Evolutionary conservation across 2,888 invertebrate species (phyloP).

Genomic region (Cotesia congregata): DNA sequence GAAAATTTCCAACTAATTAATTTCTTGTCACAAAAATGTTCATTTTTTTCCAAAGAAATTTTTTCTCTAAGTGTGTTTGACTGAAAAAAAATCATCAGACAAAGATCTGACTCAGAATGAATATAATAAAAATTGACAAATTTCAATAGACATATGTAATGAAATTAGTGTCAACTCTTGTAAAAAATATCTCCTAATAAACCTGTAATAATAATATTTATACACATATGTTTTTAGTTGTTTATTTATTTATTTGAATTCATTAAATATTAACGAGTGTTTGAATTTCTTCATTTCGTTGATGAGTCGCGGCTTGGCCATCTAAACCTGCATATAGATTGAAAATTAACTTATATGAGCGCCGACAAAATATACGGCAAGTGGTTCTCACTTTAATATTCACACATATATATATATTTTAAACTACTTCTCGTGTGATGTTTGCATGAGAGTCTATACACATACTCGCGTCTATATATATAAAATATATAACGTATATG

Average conservation of each 20-base stretch:
- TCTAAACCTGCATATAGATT: slow-evolving; percentile 69
- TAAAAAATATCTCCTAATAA: slow-evolving; percentile 20
- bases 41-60: too few species aligned
- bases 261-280: slow-evolving; percentile 70
- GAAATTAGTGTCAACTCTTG: slow-evolving; percentile 13
- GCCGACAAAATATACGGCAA: slow-evolving; percentile 67
- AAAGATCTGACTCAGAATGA: slow-evolving; percentile 4
- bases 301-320: slow-evolving; percentile 67
- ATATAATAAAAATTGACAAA: background rate
- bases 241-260: slow-evolving; percentile 57
- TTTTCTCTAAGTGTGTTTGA: too few species aligned
- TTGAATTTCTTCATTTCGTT: slow-evolving; percentile 70
- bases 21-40: too few species aligned
- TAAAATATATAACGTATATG: slow-evolving; percentile 40
- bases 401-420: slow-evolving; percentile 15
- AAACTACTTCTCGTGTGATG: slow-evolving; percentile 48
- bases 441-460: slow-evolving; percentile 40
- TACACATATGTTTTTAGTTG: slow-evolving; percentile 51
- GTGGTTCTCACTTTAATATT: slow-evolving; percentile 41
- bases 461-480: slow-evolving; percentile 59
- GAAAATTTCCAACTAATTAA: too few species aligned
- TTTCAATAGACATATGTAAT: background rate
- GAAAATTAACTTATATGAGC: slow-evolving; percentile 71
- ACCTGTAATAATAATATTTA: slow-evolving; percentile 17
- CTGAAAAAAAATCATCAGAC: background rate